Conservation (phyloP, 2,797 vertebrate genomes). For the Malacoctenus gilli region DNA sequence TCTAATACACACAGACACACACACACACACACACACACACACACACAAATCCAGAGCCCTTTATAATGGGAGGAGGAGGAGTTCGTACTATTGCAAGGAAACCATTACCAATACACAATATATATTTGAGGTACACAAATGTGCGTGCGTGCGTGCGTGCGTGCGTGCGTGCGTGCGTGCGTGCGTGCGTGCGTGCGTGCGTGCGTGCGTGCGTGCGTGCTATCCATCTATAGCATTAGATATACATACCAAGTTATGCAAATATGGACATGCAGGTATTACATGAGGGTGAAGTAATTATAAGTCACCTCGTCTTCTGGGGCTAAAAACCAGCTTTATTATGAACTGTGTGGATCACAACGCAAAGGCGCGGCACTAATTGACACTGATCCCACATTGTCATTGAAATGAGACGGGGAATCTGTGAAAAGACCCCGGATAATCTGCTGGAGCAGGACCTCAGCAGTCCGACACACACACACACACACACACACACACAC, state of each 20-base stretch:
- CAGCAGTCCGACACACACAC: constrained; percentile 1
- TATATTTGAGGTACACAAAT: too few species aligned
- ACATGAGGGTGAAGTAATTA: constrained; percentile 14
- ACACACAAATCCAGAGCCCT: constrained; percentile 27
- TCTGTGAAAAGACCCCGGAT: constrained; percentile 48
- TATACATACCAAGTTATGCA: not conserved
- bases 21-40: constrained; percentile 27
- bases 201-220: too few species aligned
- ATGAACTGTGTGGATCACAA: constrained; percentile 35
- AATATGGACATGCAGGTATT: not conserved
- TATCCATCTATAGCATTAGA: too few species aligned
- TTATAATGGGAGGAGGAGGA: constrained; percentile 43
- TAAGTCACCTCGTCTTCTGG: constrained; percentile 16
- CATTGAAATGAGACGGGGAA: constrained; percentile 63
- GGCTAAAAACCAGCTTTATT: constrained; percentile 44
- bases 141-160: too few species aligned
- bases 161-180: too few species aligned
- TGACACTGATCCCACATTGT: constrained; percentile 62
- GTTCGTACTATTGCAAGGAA: too few species aligned
- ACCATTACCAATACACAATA: too few species aligned
- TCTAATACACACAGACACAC: constrained; percentile 52
- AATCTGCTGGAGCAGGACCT: constrained; percentile 36
- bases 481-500: not conserved
- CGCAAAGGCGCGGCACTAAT: constrained; percentile 51
- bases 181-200: too few species aligned